A percentile compares a stretch with the other conserved stretches of the same genome.
phyloP scores from a whole-genome alignment of 2,888 invertebrate species.

The Diadegma fenestrale region DNA sequence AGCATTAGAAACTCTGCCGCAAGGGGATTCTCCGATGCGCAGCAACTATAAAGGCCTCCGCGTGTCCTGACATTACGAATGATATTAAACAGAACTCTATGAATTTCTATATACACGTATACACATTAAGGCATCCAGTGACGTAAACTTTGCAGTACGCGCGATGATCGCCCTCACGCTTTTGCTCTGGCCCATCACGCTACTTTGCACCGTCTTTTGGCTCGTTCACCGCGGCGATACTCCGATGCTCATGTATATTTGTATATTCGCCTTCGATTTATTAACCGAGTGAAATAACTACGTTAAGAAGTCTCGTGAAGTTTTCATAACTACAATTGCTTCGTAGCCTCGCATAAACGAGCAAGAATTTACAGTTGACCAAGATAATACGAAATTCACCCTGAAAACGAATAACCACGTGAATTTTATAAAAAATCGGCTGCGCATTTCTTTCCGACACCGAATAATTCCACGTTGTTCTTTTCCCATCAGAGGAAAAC shows the following conservation, averaged over 20 bases:
- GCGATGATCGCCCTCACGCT: conserved; percentile 43
- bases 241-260: conserved; percentile 18
- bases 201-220: conserved; percentile 42
- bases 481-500: no score
- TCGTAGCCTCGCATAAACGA: neutral
- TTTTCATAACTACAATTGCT: conserved; percentile 45
- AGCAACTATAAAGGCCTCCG: conserved; percentile 46
- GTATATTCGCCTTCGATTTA: conserved; percentile 9
- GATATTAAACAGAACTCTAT: conserved; percentile 3
- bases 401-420: neutral
- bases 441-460: no score
- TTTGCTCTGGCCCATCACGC: conserved; percentile 38
- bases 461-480: no score
- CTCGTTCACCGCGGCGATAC: conserved; percentile 22
- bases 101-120: conserved; percentile 8
- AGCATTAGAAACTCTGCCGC: conserved; percentile 33
- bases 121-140: conserved; percentile 21
- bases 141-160: conserved; percentile 59
- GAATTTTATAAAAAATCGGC: no score
- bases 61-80: conserved; percentile 34
- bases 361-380: neutral
- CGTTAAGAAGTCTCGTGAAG: conserved; percentile 37
- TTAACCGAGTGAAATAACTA: conserved; percentile 47
- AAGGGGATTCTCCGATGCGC: conserved; percentile 46
- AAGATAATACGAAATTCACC: neutral